These are phyloP conservation scores for Lepidochitona cinerea DNA, from an alignment of 2,888 invertebrate species.

Conservation along the genomic window DNA sequence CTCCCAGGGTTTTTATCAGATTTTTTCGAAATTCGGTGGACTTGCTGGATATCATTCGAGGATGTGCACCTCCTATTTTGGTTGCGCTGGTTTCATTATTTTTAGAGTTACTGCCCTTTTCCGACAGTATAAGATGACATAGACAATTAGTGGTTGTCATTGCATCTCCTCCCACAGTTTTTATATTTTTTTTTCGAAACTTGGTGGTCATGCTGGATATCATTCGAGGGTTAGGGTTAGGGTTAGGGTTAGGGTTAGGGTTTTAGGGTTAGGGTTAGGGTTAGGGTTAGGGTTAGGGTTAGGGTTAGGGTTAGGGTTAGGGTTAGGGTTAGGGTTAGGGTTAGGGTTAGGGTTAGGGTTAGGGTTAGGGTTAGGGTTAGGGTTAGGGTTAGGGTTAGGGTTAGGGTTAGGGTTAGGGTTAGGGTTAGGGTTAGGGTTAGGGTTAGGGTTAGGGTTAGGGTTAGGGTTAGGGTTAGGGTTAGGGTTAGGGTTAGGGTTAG, in stretches of 20 bases:
- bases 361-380: conserved; percentile 40
- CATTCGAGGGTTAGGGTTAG: conserved; percentile 38
- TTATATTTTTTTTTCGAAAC: too few relatives aligned
- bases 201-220: too few relatives aligned
- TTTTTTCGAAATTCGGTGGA: too few relatives aligned
- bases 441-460: conserved; percentile 45
- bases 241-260: conserved; percentile 40
- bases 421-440: conserved; percentile 41
- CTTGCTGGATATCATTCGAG: too few relatives aligned
- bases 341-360: conserved; percentile 40
- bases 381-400: conserved; percentile 45
- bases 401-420: conserved; percentile 47
- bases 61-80: too few relatives aligned
- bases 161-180: too few relatives aligned
- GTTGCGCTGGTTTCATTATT: too few relatives aligned
- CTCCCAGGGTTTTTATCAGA: too few relatives aligned
- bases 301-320: conserved; percentile 22
- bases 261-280: neutral
- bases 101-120: too few relatives aligned
- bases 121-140: too few relatives aligned
- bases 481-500: conserved; percentile 41
- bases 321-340: conserved; percentile 19
- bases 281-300: conserved; percentile 27
- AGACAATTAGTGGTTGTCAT: too few relatives aligned
- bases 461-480: conserved; percentile 43